Evolutionary conservation across 2,888 invertebrate genomes (phyloP), one percentile per base, ranked within the genome.

Genomic region (Tetropium fuscum): DNA sequence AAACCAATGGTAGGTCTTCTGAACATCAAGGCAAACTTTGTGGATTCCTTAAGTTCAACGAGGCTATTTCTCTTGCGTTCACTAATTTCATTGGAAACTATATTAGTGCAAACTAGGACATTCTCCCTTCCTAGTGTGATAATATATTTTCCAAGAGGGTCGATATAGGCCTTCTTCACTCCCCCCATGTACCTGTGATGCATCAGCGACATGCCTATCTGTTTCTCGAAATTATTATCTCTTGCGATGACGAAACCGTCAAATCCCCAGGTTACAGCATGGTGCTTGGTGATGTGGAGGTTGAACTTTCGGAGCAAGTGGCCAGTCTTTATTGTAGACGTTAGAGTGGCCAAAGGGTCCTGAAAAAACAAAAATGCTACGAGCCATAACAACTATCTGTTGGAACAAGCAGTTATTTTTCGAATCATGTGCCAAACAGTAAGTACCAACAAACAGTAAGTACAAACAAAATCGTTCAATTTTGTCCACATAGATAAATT

Each of bases 121-220:
- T 74, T 71, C 67, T 84, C 82, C 70, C 78, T 73, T 7, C 86
- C 85, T 8, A 85, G 68, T 1, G 81, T 76, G 7, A 85, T 62
- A 0, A 84, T 55, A 43, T 78, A 66, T 25, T 80, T 75, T 41
- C 80, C 81, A 1, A 70, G 48, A 0, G 76, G 77, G 74, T 85
- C 86, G 1, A 84, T 72, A 11, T 83, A 69, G 0, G 85, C 86
- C 57, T 82, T 82, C 5, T 68, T 65, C 0, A 86, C 80, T 7
- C 90, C 89, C 1, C 77, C 72, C 13, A 80, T 73, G 15, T 72
- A 71, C 45, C 77, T 74, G 65, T 85, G 85, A 71, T 86, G 85
- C 1, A 82, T 70, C 64, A 78, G 70, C 2, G 79, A 53, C 1
- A 74, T 64, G 1, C 71, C 76, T 0, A 74, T 18, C 0, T 71